Conservation (phyloP, 2,113 vertebrate genomes). For the Aptenodytes forsteri region DNA sequence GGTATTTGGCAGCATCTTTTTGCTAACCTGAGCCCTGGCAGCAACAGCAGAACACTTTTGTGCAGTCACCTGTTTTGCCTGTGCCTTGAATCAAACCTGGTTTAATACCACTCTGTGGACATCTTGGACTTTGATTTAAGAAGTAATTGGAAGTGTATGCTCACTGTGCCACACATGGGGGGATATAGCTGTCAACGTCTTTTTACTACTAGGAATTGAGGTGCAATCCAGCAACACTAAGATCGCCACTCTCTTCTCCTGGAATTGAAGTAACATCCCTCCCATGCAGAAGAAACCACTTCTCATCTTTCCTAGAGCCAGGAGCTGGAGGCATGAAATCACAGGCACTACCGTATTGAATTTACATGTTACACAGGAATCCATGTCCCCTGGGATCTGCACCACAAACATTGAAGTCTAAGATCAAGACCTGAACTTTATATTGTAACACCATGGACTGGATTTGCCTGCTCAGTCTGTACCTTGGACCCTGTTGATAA, state of each 20-base stretch:
- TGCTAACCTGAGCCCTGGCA: neutral
- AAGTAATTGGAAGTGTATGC: neutral
- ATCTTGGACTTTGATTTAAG: neutral
- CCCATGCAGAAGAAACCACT: neutral
- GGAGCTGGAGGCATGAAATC: neutral
- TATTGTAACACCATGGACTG: rapidly evolving
- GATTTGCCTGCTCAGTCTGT: neutral
- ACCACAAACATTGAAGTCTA: neutral
- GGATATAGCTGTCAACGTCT: neutral
- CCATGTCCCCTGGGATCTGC: neutral
- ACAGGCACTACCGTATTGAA: neutral
- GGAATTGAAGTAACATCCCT: neutral
- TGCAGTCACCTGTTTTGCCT: neutral
- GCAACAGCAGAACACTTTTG: neutral
- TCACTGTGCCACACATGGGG: neutral
- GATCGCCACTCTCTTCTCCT: neutral
- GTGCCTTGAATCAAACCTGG: neutral
- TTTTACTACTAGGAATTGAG: neutral
- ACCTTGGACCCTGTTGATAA: neutral
- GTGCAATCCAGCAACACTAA: constrained; percentile 4
- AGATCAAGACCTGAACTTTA: neutral
- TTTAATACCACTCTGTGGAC: neutral
- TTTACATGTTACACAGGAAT: neutral
- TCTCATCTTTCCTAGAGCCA: neutral
- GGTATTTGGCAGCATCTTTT: neutral